Evolutionary conservation across 2,888 invertebrate species (phyloP).

Genomic region (Nephrocerus scutellatus): DNA sequence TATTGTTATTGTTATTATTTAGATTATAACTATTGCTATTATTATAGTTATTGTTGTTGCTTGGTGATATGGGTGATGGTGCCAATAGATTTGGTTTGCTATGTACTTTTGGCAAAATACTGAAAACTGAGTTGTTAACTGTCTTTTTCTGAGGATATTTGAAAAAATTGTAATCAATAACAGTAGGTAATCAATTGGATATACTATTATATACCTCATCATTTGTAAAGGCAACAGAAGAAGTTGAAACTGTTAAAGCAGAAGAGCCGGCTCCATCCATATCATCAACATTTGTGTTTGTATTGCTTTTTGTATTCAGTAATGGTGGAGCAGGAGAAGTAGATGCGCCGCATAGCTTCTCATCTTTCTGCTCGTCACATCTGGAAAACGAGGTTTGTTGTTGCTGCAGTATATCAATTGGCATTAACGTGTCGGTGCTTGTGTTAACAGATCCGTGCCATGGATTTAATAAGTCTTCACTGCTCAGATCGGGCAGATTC

Average conservation of each 20-base stretch:
- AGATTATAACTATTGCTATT: conserved; percentile 8
- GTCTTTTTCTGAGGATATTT: conserved; percentile 15
- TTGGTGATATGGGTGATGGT: too few species aligned
- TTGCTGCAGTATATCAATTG: conserved; percentile 25
- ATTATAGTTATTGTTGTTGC: too few species aligned
- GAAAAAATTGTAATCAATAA: conserved; percentile 1
- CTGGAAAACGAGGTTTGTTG: conserved; percentile 10
- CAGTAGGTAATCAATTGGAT: too few species aligned
- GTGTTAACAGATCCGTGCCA: conserved; percentile 47
- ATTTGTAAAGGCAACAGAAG: too few species aligned
- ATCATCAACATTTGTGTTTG: not conserved
- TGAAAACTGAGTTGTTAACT: conserved; percentile 27
- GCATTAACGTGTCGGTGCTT: conserved; percentile 52
- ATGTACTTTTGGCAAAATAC: conserved; percentile 43
- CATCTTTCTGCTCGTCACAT: too few species aligned
- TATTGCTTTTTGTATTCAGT: too few species aligned
- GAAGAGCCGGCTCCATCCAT: too few species aligned
- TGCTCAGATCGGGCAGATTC: too few species aligned
- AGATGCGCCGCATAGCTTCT: too few species aligned
- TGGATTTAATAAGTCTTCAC: conserved; percentile 24
- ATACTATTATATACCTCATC: too few species aligned
- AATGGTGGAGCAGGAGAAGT: too few species aligned
- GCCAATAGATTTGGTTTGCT: conserved; percentile 29
- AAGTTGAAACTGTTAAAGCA: too few species aligned
- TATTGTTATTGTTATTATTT: not conserved